Conservation (phyloP, 2,888 invertebrate genomes). For the Onthophagus sagittarius region DNA sequence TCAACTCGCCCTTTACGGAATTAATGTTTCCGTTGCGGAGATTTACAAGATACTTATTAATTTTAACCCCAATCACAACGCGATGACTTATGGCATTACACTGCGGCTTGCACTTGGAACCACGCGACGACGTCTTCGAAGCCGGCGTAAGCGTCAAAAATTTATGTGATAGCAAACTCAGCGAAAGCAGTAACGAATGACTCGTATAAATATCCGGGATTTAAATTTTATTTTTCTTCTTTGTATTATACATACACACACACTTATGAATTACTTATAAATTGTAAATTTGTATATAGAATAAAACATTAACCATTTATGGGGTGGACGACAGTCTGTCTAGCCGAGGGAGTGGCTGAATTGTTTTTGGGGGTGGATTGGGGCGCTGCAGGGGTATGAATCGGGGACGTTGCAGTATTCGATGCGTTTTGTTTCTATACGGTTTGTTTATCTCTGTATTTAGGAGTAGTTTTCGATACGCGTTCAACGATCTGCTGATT, state of each 20-base stretch:
- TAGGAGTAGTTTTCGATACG: slow-evolving; percentile 1
- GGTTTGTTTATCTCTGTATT: slow-evolving; percentile 28
- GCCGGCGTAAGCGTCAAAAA: slow-evolving; percentile 4
- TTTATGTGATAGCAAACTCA: slow-evolving; percentile 5
- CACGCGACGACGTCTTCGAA: not conserved
- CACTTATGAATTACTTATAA: slow-evolving; percentile 34
- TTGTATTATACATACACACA: slow-evolving; percentile 1
- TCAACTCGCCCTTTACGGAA: not conserved
- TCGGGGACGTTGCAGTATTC: slow-evolving; percentile 31
- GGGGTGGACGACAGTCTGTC: slow-evolving; percentile 43
- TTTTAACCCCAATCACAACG: slow-evolving; percentile 6
- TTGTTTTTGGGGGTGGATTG: slow-evolving; percentile 32
- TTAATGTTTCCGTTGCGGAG: not conserved
- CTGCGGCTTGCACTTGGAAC: not conserved
- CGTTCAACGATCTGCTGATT: not conserved
- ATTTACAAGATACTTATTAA: slow-evolving; percentile 18
- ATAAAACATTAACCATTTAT: slow-evolving; percentile 42
- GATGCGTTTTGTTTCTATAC: slow-evolving; percentile 33
- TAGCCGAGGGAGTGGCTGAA: slow-evolving; percentile 35
- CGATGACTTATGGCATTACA: not conserved
- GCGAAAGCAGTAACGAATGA: slow-evolving; percentile 10
- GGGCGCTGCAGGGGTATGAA: slow-evolving; percentile 21
- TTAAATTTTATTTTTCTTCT: slow-evolving; percentile 19
- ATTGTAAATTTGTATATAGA: slow-evolving; percentile 40
- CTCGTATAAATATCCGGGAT: slow-evolving; percentile 12